A percentile compares a stretch with the other conserved stretches of the same genome.
Conservation (phyloP, 2,797 vertebrate genomes). For the Eurystomus glaucurus region DNA sequence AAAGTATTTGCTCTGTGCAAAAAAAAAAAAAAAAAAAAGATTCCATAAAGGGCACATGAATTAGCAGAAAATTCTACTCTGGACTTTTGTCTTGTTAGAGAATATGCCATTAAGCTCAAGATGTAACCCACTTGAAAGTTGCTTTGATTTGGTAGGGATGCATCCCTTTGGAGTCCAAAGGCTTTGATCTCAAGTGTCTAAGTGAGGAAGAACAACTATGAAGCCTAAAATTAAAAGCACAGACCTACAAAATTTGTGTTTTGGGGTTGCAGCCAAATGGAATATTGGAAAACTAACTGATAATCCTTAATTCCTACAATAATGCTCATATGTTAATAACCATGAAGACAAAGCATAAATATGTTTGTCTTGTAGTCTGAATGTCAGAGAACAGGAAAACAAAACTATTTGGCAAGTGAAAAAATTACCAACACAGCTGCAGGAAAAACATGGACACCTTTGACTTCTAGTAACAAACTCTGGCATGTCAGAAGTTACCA, state of each 20-base stretch:
- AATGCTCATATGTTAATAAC: background rate
- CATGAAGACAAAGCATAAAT: background rate
- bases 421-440: background rate
- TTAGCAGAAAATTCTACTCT: background rate
- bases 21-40: background rate
- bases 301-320: background rate
- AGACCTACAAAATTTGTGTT: background rate
- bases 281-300: background rate
- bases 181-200: background rate
- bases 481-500: background rate
- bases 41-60: background rate
- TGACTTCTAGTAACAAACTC: background rate
- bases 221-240: constrained; percentile 1
- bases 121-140: background rate
- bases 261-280: background rate
- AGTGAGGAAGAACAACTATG: background rate
- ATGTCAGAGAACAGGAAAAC: constrained; percentile 6
- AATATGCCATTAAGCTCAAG: background rate
- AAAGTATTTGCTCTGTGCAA: constrained; percentile 38
- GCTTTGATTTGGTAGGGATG: constrained; percentile 22
- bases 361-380: background rate
- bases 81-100: background rate
- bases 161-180: background rate
- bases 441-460: background rate
- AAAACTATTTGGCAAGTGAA: background rate